Evolutionary conservation across 2,888 invertebrate species (phyloP).

Genomic region (Trisateles emortualis): DNA sequence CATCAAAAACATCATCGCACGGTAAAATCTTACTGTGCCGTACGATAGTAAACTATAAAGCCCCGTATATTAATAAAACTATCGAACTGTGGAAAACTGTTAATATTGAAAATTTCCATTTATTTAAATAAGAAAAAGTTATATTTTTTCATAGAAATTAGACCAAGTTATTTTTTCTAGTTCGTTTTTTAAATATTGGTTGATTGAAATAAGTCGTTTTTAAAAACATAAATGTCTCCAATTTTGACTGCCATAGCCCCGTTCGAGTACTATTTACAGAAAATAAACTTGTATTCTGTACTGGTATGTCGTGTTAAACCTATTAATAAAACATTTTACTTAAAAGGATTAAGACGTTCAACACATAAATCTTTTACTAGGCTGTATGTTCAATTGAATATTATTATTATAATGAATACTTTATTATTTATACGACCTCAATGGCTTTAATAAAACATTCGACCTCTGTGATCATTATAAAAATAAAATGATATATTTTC

Average conservation of each 20-base stretch:
- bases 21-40: no score
- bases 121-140: no score
- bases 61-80: no score
- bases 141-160: no score
- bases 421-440: background rate
- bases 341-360: slow-evolving; percentile 12
- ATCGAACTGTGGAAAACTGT: no score
- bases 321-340: slow-evolving; percentile 7
- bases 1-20: no score
- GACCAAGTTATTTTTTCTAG: no score
- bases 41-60: no score
- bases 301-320: background rate
- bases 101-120: no score
- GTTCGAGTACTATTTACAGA: background rate
- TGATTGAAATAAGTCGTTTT: background rate
- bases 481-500: no score
- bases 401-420: background rate
- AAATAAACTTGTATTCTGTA: background rate
- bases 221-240: background rate
- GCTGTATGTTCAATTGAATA: background rate
- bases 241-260: background rate
- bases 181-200: no score
- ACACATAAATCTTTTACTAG: slow-evolving; percentile 4
- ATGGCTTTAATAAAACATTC: background rate
- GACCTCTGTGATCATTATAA: background rate